Evolutionary conservation across 2,797 vertebrate genomes (phyloP), one percentile per base, ranked within the genome.

Genomic region (Cynodonichthys magdalenae): DNA sequence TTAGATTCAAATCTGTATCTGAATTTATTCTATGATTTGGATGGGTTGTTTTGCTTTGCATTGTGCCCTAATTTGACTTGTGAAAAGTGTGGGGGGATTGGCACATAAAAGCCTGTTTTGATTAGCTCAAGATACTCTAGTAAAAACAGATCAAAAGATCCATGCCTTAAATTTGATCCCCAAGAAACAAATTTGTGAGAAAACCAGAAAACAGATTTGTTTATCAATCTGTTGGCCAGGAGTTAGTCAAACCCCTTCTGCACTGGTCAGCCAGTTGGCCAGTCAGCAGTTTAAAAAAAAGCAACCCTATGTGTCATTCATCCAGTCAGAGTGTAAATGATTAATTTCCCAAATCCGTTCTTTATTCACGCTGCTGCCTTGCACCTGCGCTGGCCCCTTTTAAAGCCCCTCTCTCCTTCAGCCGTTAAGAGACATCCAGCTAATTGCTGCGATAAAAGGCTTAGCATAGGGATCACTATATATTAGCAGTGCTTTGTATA

Each of bases 391-490:
- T 27, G 67, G 73, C 71, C 75, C 54, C 68, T 71, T 47, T 54
- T 74, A 81, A 86, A 84, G 79, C 83, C 74, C 75, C 70, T 80
- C 81, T 81, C 84, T 87, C 74, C 83, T 81, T 65, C 54, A 65
- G 75, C 84, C 68, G 68, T 85, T 84, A 83, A 74, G 74, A 89
- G 85, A 84, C 85, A 86, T 75, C 59, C 82, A 10, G 85, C 88
- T 91, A 92, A 92, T 91, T 92, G 86, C 84, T 24, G 77, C 42
- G 89, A 92, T 92, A 90, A 91, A 89, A 56, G 81, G 89, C 89
- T 90, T 92, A 92, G 84, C 28, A 31, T 63, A 77, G 74, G 87
- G 84, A 92, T 89, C 84, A 79, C 83, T 85, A 77, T 84, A 86
- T 86, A 88, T 86, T 86, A 90, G 81, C 72, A 71, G 80, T 77